These are phyloP conservation scores for Hydraecia micacea DNA, from an alignment of 2,888 invertebrate species.

Conservation along the genomic window DNA sequence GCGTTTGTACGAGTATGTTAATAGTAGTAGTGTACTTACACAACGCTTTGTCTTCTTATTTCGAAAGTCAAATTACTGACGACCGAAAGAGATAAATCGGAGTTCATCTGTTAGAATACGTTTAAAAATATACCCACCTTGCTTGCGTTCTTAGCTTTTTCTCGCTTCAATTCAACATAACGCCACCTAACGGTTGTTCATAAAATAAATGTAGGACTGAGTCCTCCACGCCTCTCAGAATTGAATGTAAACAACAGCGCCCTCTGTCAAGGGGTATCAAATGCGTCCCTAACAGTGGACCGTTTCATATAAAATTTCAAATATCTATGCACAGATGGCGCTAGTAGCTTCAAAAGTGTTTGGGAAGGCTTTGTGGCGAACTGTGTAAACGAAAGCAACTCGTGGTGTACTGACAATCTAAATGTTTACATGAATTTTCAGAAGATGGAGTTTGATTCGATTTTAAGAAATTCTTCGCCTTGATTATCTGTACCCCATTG, in stretches of 20 bases:
- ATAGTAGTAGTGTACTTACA: too few species aligned
- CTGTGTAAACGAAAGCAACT: not conserved
- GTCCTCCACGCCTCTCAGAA: not conserved
- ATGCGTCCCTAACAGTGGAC: not conserved
- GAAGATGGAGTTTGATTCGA: slow-evolving; percentile 16
- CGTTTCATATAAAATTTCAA: not conserved
- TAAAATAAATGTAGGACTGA: not conserved
- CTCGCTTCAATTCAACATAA: not conserved
- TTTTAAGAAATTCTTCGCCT: not conserved
- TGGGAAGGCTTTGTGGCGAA: not conserved
- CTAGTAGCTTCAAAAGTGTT: not conserved
- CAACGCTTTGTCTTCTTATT: too few species aligned
- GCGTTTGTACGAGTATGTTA: too few species aligned
- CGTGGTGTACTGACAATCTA: not conserved
- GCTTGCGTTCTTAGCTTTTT: not conserved
- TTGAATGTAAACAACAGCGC: not conserved
- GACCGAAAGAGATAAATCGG: too few species aligned
- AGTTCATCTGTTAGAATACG: too few species aligned
- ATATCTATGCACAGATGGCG: slow-evolving; percentile 19
- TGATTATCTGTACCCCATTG: not conserved
- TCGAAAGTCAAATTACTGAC: too few species aligned
- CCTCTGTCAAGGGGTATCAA: slow-evolving; percentile 25
- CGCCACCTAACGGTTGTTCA: slow-evolving; percentile 19
- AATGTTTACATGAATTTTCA: not conserved
- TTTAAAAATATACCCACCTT: not conserved